Conservation (phyloP, 2,113 vertebrate genomes). For the Ailuropoda melanoleuca region DNA sequence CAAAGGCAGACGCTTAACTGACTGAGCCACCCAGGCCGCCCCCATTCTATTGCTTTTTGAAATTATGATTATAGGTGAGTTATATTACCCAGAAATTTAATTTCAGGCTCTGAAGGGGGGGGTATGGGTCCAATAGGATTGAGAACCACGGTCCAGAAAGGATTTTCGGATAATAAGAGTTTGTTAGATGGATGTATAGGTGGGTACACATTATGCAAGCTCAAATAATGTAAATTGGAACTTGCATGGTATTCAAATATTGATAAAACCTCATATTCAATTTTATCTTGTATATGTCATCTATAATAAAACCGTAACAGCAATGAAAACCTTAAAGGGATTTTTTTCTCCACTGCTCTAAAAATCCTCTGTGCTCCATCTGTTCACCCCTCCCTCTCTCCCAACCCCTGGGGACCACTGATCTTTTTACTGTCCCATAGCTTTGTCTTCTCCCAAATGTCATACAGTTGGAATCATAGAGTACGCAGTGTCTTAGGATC, state of each 20-base stretch:
- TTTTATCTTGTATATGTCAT: neutral
- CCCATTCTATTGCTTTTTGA: neutral
- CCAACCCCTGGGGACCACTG: neutral
- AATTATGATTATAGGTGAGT: neutral
- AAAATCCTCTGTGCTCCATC: neutral
- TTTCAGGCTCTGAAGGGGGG: neutral
- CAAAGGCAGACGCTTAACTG: neutral
- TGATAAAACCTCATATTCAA: neutral
- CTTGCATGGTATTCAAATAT: neutral
- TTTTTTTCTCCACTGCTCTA: neutral
- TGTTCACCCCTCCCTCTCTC: neutral
- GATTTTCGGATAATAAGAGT: neutral
- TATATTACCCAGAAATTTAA: neutral
- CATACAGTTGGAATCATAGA: neutral
- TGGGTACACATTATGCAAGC: neutral
- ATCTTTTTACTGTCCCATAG: neutral
- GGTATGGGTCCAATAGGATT: neutral
- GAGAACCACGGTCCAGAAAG: neutral
- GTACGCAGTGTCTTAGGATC: neutral
- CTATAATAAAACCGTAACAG: neutral
- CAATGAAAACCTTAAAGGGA: neutral
- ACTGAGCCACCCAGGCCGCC: neutral
- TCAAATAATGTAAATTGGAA: neutral
- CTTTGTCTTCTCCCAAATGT: neutral
- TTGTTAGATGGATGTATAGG: neutral